Conservation (phyloP, 2,797 vertebrate species). For the Carcharodon carcharias region DNA sequence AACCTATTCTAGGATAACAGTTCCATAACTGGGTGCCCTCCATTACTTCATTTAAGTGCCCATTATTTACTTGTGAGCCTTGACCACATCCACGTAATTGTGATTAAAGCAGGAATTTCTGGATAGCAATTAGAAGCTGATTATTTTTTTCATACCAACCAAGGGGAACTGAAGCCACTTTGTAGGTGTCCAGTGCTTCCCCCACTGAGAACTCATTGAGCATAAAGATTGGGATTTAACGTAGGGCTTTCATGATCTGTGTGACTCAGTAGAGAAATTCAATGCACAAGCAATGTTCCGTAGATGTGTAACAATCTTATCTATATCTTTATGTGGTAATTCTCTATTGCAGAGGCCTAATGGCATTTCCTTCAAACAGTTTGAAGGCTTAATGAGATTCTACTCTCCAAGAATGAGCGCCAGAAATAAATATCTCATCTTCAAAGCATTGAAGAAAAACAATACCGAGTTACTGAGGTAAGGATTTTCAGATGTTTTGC, state of each 20-base stretch:
- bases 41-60: neutral
- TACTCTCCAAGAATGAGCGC: slow-evolving; percentile 84
- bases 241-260: neutral
- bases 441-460: slow-evolving; percentile 83
- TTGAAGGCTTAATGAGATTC: slow-evolving; percentile 89
- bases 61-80: neutral
- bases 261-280: neutral
- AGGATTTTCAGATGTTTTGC: neutral
- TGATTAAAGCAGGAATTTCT: neutral
- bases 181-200: neutral
- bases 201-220: neutral
- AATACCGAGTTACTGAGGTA: slow-evolving; percentile 76
- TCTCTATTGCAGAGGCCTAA: slow-evolving; percentile 65
- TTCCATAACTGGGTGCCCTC: neutral
- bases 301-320: neutral
- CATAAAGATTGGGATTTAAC: neutral
- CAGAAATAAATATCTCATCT: slow-evolving; percentile 83
- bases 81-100: neutral
- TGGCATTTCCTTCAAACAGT: slow-evolving; percentile 84
- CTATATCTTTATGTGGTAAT: neutral
- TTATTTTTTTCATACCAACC: neutral
- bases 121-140: neutral
- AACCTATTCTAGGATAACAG: neutral
- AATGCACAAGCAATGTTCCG: neutral
- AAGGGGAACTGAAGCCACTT: neutral